Conservation (phyloP, 2,888 invertebrate genomes). For the Atherix ibis region DNA sequence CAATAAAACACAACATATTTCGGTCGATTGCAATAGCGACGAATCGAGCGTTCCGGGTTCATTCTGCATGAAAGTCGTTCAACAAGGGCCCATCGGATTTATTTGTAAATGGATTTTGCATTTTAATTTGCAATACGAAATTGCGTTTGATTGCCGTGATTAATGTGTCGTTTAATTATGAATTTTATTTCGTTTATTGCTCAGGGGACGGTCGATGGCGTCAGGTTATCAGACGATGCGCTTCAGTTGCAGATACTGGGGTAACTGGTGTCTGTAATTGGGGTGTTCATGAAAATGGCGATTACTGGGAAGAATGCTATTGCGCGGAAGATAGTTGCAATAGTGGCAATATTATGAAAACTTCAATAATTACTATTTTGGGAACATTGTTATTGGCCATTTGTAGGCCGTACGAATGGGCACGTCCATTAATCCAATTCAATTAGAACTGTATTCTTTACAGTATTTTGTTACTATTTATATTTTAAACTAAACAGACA, state of each 20-base stretch:
- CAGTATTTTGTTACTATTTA: too few species aligned
- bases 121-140: too few species aligned
- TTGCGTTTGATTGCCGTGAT: too few species aligned
- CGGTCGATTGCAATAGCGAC: constrained; percentile 86
- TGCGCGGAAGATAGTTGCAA: constrained; percentile 88
- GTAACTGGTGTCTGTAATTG: constrained; percentile 93
- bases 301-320: constrained; percentile 95
- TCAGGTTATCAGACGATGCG: constrained; percentile 77
- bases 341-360: too few species aligned
- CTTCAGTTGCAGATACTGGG: constrained; percentile 78
- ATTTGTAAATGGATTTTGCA: constrained; percentile 94
- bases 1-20: constrained; percentile 68
- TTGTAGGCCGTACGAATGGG: too few species aligned
- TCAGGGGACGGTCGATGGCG: constrained; percentile 93
- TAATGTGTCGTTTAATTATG: too few species aligned
- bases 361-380: too few species aligned
- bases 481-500: too few species aligned
- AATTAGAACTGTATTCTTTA: too few species aligned
- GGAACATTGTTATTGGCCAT: too few species aligned
- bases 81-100: constrained; percentile 86
- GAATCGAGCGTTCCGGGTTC: constrained; percentile 90
- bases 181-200: constrained; percentile 16
- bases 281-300: constrained; percentile 88
- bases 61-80: constrained; percentile 89
- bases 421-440: too few species aligned